Percentiles rank a stretch among this genome's conserved stretches.
phyloP scores from a whole-genome alignment of 2,888 invertebrate genomes.

The Dasysyrphus albostriatus region DNA sequence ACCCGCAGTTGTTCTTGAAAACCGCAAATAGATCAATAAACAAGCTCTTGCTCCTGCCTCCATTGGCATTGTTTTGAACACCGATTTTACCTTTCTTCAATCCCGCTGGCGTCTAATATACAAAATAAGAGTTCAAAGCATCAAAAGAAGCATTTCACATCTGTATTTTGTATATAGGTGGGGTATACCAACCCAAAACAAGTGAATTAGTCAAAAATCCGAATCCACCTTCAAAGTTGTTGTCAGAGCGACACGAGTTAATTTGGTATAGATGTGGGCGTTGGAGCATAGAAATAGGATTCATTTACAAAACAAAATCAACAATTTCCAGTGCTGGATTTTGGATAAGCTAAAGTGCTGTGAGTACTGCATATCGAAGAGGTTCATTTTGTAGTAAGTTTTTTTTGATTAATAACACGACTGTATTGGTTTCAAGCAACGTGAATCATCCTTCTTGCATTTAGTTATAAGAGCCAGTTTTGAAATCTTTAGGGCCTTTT shows the following conservation, averaged over 20 bases:
- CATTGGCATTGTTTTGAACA: neutral
- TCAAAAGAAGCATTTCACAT: slow-evolving; percentile 25
- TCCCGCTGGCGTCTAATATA: neutral
- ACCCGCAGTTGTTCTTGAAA: slow-evolving; percentile 62
- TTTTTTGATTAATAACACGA: too few species aligned
- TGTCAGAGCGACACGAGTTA: slow-evolving; percentile 15
- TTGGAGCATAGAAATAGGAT: neutral
- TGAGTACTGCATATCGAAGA: too few species aligned
- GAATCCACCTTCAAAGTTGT: slow-evolving; percentile 23
- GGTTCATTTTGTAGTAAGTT: neutral
- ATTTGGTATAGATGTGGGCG: slow-evolving; percentile 7
- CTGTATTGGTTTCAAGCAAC: too few species aligned
- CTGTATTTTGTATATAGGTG: neutral
- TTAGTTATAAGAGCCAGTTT: too few species aligned
- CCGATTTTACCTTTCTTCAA: neutral
- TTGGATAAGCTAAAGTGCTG: neutral
- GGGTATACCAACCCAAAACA: neutral
- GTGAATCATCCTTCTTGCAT: too few species aligned
- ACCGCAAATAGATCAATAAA: slow-evolving; percentile 69
- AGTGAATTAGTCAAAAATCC: slow-evolving; percentile 51
- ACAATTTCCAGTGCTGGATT: neutral
- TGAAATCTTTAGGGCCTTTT: too few species aligned
- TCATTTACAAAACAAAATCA: slow-evolving; percentile 6
- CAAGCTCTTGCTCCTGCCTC: slow-evolving; percentile 14
- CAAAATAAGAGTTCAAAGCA: slow-evolving; percentile 32